Base-by-base conservation (phyloP, 2,113 vertebrate genomes). In the Elanus axillaris region DNA sequence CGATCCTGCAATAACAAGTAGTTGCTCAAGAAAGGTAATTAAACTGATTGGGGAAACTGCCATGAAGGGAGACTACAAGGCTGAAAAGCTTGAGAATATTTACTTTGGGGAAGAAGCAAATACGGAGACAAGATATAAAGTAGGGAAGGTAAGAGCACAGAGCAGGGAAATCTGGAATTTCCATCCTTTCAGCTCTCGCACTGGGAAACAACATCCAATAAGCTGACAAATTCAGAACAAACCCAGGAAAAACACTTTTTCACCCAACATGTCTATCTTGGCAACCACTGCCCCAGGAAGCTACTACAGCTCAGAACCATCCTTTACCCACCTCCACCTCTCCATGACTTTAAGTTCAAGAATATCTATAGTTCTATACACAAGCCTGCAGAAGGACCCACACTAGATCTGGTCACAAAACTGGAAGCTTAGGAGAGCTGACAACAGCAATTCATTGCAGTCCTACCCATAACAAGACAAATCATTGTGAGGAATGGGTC, bases 241-340 rank as follows among this genome's bases (percentile, higher is more conserved):
- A 64, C 3, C 15, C 40, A 84, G 14, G 9, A 40, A 74, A 72
- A 95, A 68, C 7, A 16, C 11, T 52, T 69, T 43, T 79, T 43
- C 43, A 59, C 7, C n/a, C 19, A 89, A 45, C 16, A 52, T 0
- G 1, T 16, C 27, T 38, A 36, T 13, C 15, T 58, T 21, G 19
- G 64, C 10, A 8, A 67, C 23, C 53, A 11, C 52, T 71, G 47
- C 4, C 29, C 18, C 19, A 43, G 18, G 34, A 75, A 81, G 36
- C 47, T 78, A 36, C 83, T 34, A 50, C 23, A 83, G 58, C 58
- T 78, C 77, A 59, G 63, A 76, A 69, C 16, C 29, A 83, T 32
- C 21, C 20, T 34, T 38, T 1, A 4, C 26, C 21, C 15, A 1
- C 3, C 17, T 67, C n/a, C 21, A 68, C 7, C 7, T 9, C 25